Evolutionary conservation across 2,888 invertebrate genomes (phyloP), one percentile per base, ranked within the genome.

Genomic region (Rutpela maculata): DNA sequence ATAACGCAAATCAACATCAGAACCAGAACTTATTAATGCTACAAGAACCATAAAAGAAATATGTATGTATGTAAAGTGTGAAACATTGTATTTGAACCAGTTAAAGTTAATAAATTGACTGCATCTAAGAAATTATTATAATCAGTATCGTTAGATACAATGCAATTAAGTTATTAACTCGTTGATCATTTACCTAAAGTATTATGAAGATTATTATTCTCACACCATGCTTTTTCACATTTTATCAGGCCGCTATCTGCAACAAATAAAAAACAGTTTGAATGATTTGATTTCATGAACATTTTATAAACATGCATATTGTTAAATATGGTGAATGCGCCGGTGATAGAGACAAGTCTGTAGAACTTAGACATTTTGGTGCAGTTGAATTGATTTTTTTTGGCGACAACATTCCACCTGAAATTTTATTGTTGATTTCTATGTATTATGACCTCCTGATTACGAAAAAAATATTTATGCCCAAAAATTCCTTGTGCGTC

Each of bases 221-320:
- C 82, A 74, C 82, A 82, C 82, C 95, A 95, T 82, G 94, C 94
- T 90, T 95, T 95, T 90, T 95, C 94, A 80, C 94, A 92, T 88
- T 94, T 94, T 89, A 94, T 93, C 88, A 92, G 93, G 77, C 85
- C 83, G 71, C 82, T 84, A 82, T 86, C 86, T 86, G 85, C 57
- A 86, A 86, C 81, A 82, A 82, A 85, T 50, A n/a, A 50, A 50
- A 50, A 12, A 50, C 50, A 50, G 50, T 15, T 50, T 50, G n/a
- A 50, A 50, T 50, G 6, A 50, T 5, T 6, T 50, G 5, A n/a
- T n/a, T 12, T 50, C 17, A 50, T 15, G 0, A n/a, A 50, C 0
- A 43, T 10, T 43, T 26, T 26, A 26, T 43, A 15, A 38, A 15
- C 43, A 43, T 43, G 43, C 43, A 43, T 7, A 15, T 43, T 43